phyloP scores from a whole-genome alignment of 1,140 invertebrate species.

The Oppia nitens region DNA sequence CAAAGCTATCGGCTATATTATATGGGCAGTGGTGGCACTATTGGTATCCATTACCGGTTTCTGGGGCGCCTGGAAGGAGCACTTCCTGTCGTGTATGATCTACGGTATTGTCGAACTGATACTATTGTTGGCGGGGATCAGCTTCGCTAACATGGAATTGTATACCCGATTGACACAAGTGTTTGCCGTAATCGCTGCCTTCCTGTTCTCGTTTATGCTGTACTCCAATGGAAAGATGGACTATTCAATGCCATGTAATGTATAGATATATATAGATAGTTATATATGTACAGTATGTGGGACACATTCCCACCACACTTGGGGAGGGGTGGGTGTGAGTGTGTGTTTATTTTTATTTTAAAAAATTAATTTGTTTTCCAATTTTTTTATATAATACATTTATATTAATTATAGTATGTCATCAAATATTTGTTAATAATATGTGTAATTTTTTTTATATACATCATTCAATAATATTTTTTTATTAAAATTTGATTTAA shows the following conservation, averaged over 20 bases:
- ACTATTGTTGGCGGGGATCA: background rate
- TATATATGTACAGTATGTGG: no score
- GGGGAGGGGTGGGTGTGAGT: no score
- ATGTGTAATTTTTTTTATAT: no score
- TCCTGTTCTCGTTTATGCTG: background rate
- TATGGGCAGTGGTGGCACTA: background rate
- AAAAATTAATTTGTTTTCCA: no score
- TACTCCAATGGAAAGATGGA: background rate
- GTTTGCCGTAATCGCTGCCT: background rate
- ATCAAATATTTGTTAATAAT: no score
- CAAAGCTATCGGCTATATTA: background rate
- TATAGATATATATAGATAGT: no score
- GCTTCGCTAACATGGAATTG: background rate
- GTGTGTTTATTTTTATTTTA: no score
- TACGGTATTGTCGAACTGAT: background rate
- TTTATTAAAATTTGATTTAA: no score
- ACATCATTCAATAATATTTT: no score
- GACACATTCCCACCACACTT: no score
- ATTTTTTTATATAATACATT: no score
- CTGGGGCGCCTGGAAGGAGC: background rate
- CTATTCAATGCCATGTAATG: background rate
- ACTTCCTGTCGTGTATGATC: background rate
- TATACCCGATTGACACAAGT: background rate
- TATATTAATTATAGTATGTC: no score
- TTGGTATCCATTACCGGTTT: background rate